These are phyloP conservation scores for Cepaea nemoralis DNA, from an alignment of 1,140 invertebrate genomes.

Conservation along the genomic window DNA sequence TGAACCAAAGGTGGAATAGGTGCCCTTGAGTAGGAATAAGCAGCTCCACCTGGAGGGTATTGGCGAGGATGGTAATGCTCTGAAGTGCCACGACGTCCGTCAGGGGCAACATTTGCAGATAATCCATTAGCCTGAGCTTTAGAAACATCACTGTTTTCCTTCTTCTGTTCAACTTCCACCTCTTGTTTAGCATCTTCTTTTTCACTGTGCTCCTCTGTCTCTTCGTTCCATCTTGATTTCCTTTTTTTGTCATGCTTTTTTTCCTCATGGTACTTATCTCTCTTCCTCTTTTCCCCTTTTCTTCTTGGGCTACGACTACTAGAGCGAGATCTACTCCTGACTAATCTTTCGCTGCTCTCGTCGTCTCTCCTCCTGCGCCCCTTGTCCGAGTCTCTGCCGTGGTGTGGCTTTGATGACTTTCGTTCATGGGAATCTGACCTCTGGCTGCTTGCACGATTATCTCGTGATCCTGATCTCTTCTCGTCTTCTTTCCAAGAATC, in stretches of 20 bases:
- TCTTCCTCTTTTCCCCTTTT: background rate
- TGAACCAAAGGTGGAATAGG: background rate
- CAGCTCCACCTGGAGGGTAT: background rate
- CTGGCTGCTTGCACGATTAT: background rate
- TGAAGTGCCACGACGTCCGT: background rate
- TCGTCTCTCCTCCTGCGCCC: slow-evolving; percentile 1
- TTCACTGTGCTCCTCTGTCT: background rate
- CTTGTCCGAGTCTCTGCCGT: background rate
- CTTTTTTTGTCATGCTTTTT: background rate
- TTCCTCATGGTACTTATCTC: background rate
- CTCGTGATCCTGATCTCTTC: slow-evolving; percentile 4
- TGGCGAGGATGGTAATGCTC: background rate
- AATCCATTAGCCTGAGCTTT: background rate
- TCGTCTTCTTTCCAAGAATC: slow-evolving; percentile 2
- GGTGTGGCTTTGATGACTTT: background rate
- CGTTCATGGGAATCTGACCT: slow-evolving; percentile 12
- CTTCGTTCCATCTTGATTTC: slow-evolving; percentile 5
- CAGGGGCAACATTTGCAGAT: background rate
- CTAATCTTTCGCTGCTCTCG: background rate
- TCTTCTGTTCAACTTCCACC: background rate
- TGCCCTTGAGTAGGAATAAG: background rate
- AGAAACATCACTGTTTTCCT: background rate
- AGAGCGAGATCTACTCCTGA: slow-evolving; percentile 15
- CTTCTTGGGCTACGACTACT: slow-evolving; percentile 4
- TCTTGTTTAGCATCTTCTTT: background rate